Percentiles rank a stretch among this genome's conserved stretches.
These are phyloP conservation scores for Glossosoma conforme DNA, from an alignment of 1,140 invertebrate species.

Conservation along the genomic window DNA sequence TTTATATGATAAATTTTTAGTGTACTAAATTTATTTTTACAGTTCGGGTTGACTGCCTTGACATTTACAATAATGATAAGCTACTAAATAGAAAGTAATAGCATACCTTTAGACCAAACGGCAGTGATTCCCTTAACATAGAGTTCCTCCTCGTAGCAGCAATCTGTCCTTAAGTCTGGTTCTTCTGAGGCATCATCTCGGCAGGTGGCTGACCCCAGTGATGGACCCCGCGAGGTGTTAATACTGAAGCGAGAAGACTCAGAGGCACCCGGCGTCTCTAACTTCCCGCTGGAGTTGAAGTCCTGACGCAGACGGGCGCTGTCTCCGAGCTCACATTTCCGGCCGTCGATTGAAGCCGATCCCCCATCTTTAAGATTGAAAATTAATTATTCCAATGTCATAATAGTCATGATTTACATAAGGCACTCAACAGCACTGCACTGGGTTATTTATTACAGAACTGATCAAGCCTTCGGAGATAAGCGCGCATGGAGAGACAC, in stretches of 20 bases:
- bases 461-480: no score
- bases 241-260: conserved; percentile 37
- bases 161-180: conserved; percentile 43
- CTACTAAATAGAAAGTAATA: background rate
- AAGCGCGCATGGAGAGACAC: no score
- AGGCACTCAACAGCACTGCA: background rate
- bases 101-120: conserved; percentile 66
- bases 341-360: background rate
- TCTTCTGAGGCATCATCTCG: conserved; percentile 22
- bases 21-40: no score
- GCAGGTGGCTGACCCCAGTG: conserved; percentile 37
- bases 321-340: conserved; percentile 39
- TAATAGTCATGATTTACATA: background rate
- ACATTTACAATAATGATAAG: no score
- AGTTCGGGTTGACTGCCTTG: no score
- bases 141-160: conserved; percentile 75
- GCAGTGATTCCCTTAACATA: conserved; percentile 81
- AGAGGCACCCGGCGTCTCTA: conserved; percentile 11
- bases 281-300: conserved; percentile 20
- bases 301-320: conserved; percentile 35
- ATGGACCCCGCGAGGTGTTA: conserved; percentile 45
- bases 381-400: background rate
- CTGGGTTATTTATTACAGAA: no score
- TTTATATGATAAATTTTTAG: no score
- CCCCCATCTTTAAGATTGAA: background rate